These are phyloP conservation scores for Sphaerophoria taeniata DNA, from an alignment of 2,888 invertebrate species.

Conservation along the genomic window DNA sequence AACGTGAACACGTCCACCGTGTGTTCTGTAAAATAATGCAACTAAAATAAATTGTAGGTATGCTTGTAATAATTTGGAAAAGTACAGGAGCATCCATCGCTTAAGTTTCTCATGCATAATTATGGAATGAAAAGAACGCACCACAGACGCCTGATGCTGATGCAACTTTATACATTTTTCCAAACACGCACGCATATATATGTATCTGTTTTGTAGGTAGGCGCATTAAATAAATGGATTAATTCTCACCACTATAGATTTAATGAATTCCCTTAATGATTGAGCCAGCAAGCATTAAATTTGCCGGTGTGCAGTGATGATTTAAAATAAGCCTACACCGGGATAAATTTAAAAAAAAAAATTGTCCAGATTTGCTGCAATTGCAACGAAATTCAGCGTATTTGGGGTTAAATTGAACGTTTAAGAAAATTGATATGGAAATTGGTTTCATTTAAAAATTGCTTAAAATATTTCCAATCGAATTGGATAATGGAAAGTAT, in stretches of 20 bases:
- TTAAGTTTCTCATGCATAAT: constrained; percentile 15
- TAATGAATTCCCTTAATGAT: constrained; percentile 43
- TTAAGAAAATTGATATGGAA: too few species aligned
- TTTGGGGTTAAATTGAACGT: not conserved
- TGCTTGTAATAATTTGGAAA: constrained; percentile 14
- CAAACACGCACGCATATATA: not conserved
- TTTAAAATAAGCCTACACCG: constrained; percentile 1
- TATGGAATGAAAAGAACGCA: constrained; percentile 22
- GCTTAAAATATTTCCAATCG: too few species aligned
- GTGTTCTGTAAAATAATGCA: constrained; percentile 9
- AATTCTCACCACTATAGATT: constrained; percentile 44
- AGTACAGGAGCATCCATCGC: not conserved
- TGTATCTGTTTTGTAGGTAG: too few species aligned
- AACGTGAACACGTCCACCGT: constrained; percentile 15
- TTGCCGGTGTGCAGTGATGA: constrained; percentile 4
- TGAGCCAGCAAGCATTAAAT: constrained; percentile 8
- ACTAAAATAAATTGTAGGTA: constrained; percentile 25
- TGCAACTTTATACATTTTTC: constrained; percentile 16
- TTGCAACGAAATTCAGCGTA: not conserved
- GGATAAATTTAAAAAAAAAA: not conserved
- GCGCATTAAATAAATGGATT: constrained; percentile 43
- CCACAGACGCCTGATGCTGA: not conserved
- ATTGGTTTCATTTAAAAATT: too few species aligned
- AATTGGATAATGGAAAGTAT: too few species aligned
- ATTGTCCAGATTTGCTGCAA: not conserved